These are phyloP conservation scores for Cydia splendana DNA, from an alignment of 1,140 invertebrate species.

Conservation along the genomic window DNA sequence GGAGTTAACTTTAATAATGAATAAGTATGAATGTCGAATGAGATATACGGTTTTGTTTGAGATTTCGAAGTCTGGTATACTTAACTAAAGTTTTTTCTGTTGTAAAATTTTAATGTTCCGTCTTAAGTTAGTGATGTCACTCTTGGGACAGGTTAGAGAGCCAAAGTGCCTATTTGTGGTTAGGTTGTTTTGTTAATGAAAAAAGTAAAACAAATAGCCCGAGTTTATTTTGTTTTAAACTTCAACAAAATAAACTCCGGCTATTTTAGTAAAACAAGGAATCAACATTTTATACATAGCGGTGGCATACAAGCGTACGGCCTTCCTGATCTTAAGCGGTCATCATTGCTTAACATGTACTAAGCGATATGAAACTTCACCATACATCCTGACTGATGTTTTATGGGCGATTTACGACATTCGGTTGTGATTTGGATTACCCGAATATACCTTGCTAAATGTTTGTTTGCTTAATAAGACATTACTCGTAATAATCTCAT, in stretches of 20 bases:
- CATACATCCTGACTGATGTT: too few relatives aligned
- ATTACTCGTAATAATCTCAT: neutral
- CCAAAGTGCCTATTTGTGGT: neutral
- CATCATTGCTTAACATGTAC: too few relatives aligned
- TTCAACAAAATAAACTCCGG: neutral
- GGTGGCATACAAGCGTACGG: too few relatives aligned
- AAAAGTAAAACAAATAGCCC: neutral
- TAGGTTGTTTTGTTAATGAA: neutral
- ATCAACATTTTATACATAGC: too few relatives aligned
- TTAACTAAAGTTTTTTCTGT: conserved; percentile 11
- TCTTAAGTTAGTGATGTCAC: neutral
- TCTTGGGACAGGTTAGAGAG: conserved; percentile 1
- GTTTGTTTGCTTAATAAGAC: too few relatives aligned
- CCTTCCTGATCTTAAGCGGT: too few relatives aligned
- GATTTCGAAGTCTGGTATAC: neutral
- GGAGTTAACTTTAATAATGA: conserved; percentile 28
- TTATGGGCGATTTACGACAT: too few relatives aligned
- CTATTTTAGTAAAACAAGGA: too few relatives aligned
- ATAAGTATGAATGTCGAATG: conserved; percentile 26
- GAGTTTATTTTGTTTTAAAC: too few relatives aligned
- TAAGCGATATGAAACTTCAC: too few relatives aligned
- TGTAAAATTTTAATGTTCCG: conserved; percentile 1
- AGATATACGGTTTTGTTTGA: conserved; percentile 25
- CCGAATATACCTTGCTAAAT: neutral
- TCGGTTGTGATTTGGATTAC: neutral